A percentile compares a stretch with the other conserved stretches of the same genome.
Evolutionary conservation across 2,797 vertebrate genomes (phyloP).

Genomic region (Clarias laeviceps): DNA sequence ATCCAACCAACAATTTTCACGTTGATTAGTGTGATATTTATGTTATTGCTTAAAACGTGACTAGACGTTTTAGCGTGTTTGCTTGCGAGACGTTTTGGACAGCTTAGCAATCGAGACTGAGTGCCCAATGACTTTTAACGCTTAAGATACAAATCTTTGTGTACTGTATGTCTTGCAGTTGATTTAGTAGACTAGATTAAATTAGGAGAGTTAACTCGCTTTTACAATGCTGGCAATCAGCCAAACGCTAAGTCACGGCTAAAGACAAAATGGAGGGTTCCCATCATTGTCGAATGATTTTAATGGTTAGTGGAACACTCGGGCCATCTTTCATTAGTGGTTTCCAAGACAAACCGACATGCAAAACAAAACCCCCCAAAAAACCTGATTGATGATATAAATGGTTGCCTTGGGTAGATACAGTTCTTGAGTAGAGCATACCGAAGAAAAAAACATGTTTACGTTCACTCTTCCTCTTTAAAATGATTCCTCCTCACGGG

Average conservation of each 20-base stretch:
- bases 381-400: background rate
- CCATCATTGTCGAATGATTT: background rate
- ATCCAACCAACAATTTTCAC: background rate
- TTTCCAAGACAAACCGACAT: background rate
- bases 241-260: background rate
- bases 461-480: background rate
- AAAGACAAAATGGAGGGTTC: background rate
- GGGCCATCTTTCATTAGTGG: background rate
- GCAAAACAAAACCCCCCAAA: too few species aligned
- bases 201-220: background rate
- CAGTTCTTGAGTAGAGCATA: background rate
- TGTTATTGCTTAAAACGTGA: background rate
- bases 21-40: background rate
- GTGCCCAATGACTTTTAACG: background rate
- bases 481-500: constrained; percentile 30
- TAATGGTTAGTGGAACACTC: background rate
- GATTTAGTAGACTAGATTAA: background rate
- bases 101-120: background rate
- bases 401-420: background rate
- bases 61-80: background rate
- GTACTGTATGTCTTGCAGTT: too few species aligned
- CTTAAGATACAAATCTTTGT: background rate
- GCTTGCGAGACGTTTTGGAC: background rate
- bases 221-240: background rate
- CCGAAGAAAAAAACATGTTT: constrained; percentile 9